A percentile compares a stretch with the other conserved stretches of the same genome.
Conservation (phyloP, 2,797 vertebrate species). For the Balearica regulorum region DNA sequence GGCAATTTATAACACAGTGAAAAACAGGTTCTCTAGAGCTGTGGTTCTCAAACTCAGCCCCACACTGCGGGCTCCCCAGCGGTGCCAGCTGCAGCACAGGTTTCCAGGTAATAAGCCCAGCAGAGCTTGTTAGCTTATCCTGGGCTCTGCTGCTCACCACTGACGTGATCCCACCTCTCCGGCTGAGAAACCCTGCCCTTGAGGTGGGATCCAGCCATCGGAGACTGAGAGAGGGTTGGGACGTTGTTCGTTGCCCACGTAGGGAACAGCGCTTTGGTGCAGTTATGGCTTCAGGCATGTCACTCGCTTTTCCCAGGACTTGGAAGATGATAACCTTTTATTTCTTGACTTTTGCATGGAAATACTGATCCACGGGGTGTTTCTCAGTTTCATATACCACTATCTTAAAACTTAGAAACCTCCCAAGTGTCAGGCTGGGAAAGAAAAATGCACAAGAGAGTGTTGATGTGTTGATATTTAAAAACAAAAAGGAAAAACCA, state of each 20-base stretch:
- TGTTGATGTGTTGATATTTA: background rate
- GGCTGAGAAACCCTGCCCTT: background rate
- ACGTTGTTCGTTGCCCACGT: fast-evolving
- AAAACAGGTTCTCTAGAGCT: background rate
- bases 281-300: background rate
- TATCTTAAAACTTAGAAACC: background rate
- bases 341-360: background rate
- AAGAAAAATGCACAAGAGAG: background rate
- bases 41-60: too few relatives aligned
- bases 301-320: background rate
- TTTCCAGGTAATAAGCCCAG: background rate
- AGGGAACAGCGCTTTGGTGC: background rate
- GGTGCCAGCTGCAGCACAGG: background rate
- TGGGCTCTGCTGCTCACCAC: background rate
- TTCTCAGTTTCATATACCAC: background rate
- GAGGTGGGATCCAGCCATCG: background rate
- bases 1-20: background rate
- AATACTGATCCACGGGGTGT: background rate
- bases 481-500: background rate
- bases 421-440: background rate
- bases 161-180: background rate
- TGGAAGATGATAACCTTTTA: background rate
- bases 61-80: background rate
- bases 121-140: background rate
- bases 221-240: background rate